phyloP scores from a whole-genome alignment of 2,888 invertebrate genomes.

The Leucania comma region DNA sequence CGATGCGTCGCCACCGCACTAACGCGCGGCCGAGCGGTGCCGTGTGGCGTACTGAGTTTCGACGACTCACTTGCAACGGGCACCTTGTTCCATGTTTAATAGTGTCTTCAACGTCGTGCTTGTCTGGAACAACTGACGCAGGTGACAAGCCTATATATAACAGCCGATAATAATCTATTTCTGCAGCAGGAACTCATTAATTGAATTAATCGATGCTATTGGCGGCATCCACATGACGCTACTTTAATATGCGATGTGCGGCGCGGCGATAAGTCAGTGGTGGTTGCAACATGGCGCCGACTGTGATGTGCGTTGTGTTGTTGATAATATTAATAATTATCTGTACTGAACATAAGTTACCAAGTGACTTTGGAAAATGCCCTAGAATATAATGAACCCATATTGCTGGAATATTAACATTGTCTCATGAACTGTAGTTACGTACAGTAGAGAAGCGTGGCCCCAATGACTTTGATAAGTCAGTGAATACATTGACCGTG shows the following conservation, averaged over 20 bases:
- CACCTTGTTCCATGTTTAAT: background rate
- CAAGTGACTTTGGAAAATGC: background rate
- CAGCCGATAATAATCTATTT: background rate
- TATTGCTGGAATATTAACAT: background rate
- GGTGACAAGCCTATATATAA: background rate
- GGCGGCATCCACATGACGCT: background rate
- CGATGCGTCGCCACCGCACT: background rate
- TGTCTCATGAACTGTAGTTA: conserved; percentile 3
- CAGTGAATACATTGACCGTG: conserved; percentile 8
- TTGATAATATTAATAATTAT: conserved; percentile 1
- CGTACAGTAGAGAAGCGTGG: background rate
- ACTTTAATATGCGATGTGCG: conserved; percentile 6
- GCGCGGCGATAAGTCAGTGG: conserved; percentile 14
- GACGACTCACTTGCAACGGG: background rate
- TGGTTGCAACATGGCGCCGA: conserved; percentile 9
- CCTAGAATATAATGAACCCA: background rate
- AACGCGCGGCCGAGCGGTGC: background rate
- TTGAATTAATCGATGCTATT: conserved; percentile 5
- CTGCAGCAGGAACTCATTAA: background rate
- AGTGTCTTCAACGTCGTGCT: background rate
- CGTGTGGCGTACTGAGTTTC: background rate
- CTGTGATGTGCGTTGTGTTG: background rate
- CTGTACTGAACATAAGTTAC: conserved; percentile 14
- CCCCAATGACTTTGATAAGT: conserved; percentile 11
- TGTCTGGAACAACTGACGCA: background rate